Evolutionary conservation across 1,140 invertebrate genomes (phyloP).

Genomic region (Stegodyphus dumicola): DNA sequence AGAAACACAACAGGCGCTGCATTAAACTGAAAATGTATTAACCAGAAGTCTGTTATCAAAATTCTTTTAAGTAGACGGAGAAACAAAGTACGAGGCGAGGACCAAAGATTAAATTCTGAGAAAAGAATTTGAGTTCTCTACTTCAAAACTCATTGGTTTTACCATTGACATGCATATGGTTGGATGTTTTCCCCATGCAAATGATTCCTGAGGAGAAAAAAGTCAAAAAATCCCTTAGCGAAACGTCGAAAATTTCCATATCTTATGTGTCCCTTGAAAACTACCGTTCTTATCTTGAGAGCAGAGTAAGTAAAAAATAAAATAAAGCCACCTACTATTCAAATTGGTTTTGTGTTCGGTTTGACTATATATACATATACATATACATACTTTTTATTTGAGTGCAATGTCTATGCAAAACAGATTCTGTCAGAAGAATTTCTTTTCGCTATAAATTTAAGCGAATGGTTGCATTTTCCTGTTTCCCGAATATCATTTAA

Average conservation of each 20-base stretch:
- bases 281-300: slow-evolving; percentile 27
- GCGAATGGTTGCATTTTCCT: slow-evolving; percentile 40
- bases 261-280: slow-evolving; percentile 15
- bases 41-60: no score
- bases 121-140: no score
- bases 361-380: background rate
- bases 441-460: slow-evolving; percentile 27
- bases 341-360: slow-evolving; percentile 47
- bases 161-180: slow-evolving; percentile 26
- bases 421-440: slow-evolving; percentile 34
- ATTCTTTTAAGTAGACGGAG: no score
- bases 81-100: no score
- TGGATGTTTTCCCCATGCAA: slow-evolving; percentile 31
- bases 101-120: no score
- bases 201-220: background rate
- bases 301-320: slow-evolving; percentile 6
- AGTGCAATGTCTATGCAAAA: slow-evolving; percentile 44
- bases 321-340: slow-evolving; percentile 41
- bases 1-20: no score
- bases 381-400: background rate
- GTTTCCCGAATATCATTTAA: slow-evolving; percentile 23
- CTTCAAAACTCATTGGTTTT: slow-evolving; percentile 31
- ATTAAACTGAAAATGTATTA: no score
- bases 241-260: slow-evolving; percentile 35
- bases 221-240: slow-evolving; percentile 1